Percentiles rank a stretch among this genome's conserved stretches.
Conservation (phyloP, 2,797 vertebrate species). For the Enteromius viviparus region DNA sequence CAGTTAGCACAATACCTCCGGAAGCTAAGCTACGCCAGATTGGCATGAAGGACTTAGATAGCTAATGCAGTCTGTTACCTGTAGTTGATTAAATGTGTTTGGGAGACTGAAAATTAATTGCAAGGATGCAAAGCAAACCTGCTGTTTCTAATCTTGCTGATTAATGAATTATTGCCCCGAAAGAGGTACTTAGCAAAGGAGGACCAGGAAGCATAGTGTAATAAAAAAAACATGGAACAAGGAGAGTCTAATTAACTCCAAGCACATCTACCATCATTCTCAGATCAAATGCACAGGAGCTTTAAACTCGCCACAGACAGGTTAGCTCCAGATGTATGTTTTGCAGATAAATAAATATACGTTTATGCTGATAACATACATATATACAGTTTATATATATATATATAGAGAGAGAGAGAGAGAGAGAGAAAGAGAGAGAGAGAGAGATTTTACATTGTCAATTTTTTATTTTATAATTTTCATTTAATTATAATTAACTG, state of each 20-base stretch:
- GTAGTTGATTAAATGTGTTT: conserved; percentile 54
- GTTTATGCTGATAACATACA: background rate
- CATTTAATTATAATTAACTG: background rate
- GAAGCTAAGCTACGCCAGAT: conserved; percentile 34
- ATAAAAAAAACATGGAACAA: conserved; percentile 9
- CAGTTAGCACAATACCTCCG: conserved; percentile 32
- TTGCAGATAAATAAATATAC: background rate
- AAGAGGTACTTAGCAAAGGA: conserved; percentile 55
- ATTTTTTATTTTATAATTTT: background rate
- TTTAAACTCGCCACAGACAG: conserved; percentile 10
- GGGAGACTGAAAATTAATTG: conserved; percentile 62
- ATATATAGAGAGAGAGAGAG: too few species aligned
- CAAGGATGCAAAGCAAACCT: conserved; percentile 49
- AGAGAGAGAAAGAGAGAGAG: too few species aligned
- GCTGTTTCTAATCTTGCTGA: conserved; percentile 60
- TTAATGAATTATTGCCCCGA: conserved; percentile 61
- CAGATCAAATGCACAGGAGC: conserved; percentile 6
- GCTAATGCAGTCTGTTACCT: conserved; percentile 55
- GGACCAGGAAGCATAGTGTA: conserved; percentile 43
- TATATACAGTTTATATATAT: too few species aligned
- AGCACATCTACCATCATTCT: conserved; percentile 41
- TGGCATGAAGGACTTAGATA: conserved; percentile 43
- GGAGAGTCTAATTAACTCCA: conserved; percentile 45
- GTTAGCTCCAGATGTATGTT: background rate
- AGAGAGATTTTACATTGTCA: background rate